Base-by-base conservation (phyloP, 2,113 vertebrate genomes). In the Caretta caretta region DNA sequence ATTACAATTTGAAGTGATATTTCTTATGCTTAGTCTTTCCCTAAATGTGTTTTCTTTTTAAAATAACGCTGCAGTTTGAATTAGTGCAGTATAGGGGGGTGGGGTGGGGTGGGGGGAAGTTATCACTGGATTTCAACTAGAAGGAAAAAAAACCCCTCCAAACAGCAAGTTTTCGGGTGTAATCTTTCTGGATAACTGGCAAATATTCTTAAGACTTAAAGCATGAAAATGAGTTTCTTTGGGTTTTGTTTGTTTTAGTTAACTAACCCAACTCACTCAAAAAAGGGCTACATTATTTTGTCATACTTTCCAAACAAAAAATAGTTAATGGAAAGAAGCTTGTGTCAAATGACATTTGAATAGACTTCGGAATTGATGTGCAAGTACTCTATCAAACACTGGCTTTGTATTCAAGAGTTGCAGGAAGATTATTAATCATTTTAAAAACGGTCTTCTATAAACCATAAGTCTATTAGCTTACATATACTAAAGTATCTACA, bases 261-360 rank as follows among this genome's bases (percentile, higher is more conserved):
- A 65, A 54, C 53, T 54, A 90, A 51, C 86, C 79, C 49, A 86
- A 92, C 0, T 85, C 94, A 46, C 65, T 80, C 0, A 0, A 83
- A 87, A 59, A 94, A 87, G 2, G 5, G 19, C 24, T 89, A 27
- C 10, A 51, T 27, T 0, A 1, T 85, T 97, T 88, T 92, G 90
- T 57, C 85, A 83, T 65, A 16, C 75, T 90, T 79, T 90, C 35
- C 62, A 69, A 92, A 90, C 80, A 84, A 93, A 89, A 94, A 35
- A 72, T 46, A 89, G 86, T 88, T 76, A 29, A 65, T 35, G 87
- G 75, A 78, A 48, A 78, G 25, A 78, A 29, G 42, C 25, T 46
- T 48, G 25, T 27, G 42, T 78, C 75, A 27, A 78, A 78, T 78
- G 75, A 48, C 75, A 48, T 48, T 46, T 42, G 17, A 75, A 42